Evolutionary conservation across 2,113 vertebrate genomes (phyloP).

Genomic region (Terrapene triunguis): DNA sequence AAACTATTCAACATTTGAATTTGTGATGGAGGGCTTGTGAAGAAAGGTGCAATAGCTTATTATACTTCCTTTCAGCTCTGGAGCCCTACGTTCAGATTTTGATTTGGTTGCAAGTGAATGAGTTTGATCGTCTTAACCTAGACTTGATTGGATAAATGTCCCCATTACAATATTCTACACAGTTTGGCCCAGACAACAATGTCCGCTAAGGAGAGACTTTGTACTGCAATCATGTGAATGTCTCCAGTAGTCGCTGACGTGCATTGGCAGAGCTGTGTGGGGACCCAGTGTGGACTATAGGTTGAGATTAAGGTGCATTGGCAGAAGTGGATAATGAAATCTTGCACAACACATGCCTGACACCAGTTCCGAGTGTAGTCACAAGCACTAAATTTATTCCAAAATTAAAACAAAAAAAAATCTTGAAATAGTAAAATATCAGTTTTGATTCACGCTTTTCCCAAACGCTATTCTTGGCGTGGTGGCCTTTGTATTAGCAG

Average conservation of each 20-base stretch:
- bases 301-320: neutral
- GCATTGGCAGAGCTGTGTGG: rapidly evolving
- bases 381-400: neutral
- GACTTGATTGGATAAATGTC: neutral
- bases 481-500: neutral
- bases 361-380: neutral
- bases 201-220: neutral
- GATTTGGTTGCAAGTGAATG: neutral
- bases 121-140: neutral
- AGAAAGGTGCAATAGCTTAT: neutral
- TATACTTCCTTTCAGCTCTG: neutral
- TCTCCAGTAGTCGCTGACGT: neutral
- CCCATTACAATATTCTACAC: neutral
- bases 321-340: neutral
- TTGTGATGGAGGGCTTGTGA: neutral
- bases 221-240: neutral
- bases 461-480: neutral
- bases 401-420: neutral
- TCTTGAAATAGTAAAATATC: neutral
- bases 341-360: neutral
- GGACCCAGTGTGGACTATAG: neutral
- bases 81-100: neutral
- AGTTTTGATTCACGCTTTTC: neutral
- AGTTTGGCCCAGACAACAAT: neutral
- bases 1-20: neutral